phyloP scores from a whole-genome alignment of 1,140 invertebrate species.

The Caenorhabditis tropicalis region DNA sequence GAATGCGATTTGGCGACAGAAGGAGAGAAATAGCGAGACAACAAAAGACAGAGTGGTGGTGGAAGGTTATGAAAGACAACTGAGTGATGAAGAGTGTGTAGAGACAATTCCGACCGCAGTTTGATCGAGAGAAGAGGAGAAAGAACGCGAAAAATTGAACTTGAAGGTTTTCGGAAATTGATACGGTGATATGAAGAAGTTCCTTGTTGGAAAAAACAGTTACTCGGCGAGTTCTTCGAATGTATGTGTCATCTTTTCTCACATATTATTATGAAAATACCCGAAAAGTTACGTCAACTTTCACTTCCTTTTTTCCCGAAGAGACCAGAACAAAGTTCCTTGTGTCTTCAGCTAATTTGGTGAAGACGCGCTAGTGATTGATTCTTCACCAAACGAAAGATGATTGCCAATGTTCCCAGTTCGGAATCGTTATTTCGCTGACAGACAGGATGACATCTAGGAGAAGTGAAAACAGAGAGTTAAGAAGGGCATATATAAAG shows the following conservation, averaged over 20 bases:
- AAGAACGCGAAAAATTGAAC: too few relatives aligned
- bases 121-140: too few relatives aligned
- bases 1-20: background rate
- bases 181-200: too few relatives aligned
- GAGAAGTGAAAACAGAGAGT: background rate
- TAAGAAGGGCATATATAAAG: background rate
- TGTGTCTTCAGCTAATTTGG: constrained; percentile 19
- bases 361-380: background rate
- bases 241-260: too few relatives aligned
- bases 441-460: constrained; percentile 25
- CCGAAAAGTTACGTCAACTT: too few relatives aligned
- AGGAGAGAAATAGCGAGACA: constrained; percentile 3
- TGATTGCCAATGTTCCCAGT: background rate
- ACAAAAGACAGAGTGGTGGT: background rate
- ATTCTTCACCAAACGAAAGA: background rate
- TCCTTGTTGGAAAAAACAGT: too few relatives aligned
- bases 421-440: background rate
- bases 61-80: background rate
- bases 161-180: too few relatives aligned
- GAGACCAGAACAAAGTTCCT: background rate
- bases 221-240: too few relatives aligned
- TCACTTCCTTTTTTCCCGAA: background rate
- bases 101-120: too few relatives aligned
- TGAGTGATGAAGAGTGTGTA: background rate
- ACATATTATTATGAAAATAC: too few relatives aligned